Percentiles rank a stretch among this genome's conserved stretches.
Conservation (phyloP, 2,888 invertebrate genomes). For the Polyploca ridens region DNA sequence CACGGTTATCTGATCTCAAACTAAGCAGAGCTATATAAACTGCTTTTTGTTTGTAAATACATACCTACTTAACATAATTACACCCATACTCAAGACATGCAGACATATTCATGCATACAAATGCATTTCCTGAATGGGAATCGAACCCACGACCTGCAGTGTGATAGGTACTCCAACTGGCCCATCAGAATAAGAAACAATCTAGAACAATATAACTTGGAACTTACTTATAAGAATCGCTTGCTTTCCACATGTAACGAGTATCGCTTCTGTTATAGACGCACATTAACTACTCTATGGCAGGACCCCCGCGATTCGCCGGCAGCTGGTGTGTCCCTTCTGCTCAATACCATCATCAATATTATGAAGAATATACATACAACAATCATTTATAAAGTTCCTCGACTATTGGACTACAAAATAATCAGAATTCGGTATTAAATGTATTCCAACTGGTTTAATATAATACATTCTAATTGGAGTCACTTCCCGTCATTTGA, state of each 20-base stretch:
- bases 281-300: conserved; percentile 33
- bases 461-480: conserved; percentile 4
- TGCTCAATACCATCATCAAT: conserved; percentile 63
- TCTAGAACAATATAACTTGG: too few relatives aligned
- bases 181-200: too few relatives aligned
- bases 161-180: too few relatives aligned
- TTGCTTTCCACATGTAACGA: not conserved
- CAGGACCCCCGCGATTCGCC: conserved; percentile 56
- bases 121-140: too few relatives aligned
- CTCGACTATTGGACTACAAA: conserved; percentile 24
- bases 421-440: conserved; percentile 3
- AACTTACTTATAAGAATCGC: not conserved
- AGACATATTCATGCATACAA: too few relatives aligned
- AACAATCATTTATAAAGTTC: conserved; percentile 46
- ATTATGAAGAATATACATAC: conserved; percentile 38
- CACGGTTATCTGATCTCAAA: too few relatives aligned
- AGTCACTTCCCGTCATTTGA: conserved; percentile 8
- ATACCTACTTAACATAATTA: too few relatives aligned
- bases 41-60: too few relatives aligned
- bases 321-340: conserved; percentile 56
- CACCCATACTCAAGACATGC: too few relatives aligned
- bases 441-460: conserved; percentile 10
- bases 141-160: too few relatives aligned
- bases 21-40: too few relatives aligned
- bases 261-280: conserved; percentile 18